Conservation (phyloP, 2,113 vertebrate species). For the Oryzias curvinotus region DNA sequence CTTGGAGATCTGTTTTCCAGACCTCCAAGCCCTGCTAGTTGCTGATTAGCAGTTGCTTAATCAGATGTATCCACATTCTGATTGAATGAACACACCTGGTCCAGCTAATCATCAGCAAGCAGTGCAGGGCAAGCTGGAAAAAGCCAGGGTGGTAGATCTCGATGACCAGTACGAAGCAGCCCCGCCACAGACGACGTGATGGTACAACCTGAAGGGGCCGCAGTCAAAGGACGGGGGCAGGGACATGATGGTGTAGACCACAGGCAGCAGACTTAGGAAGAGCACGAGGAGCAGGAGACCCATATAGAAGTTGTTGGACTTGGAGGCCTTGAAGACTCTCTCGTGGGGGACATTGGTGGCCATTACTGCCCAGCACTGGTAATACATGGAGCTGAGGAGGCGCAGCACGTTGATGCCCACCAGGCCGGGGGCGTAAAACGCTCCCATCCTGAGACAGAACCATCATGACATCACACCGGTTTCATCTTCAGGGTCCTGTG, state of each 20-base stretch:
- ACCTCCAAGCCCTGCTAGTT: too few species aligned
- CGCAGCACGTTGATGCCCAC: slow-evolving; percentile 97
- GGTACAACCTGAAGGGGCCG: slow-evolving; percentile 88
- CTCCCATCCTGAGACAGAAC: slow-evolving; percentile 85
- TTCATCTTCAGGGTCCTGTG: too few species aligned
- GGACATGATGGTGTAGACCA: slow-evolving; percentile 97
- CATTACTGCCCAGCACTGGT: slow-evolving; percentile 99
- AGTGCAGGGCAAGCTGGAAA: too few species aligned
- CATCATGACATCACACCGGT: too few species aligned
- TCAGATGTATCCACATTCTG: too few species aligned
- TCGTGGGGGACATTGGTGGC: slow-evolving; percentile 94
- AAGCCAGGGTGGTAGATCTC: too few species aligned
- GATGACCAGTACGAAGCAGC: too few species aligned
- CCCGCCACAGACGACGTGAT: too few species aligned
- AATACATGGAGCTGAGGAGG: slow-evolving; percentile 97
- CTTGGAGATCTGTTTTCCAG: too few species aligned
- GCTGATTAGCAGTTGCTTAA: too few species aligned
- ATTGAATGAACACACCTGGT: too few species aligned
- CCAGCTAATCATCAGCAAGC: too few species aligned
- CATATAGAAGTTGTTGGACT: slow-evolving; percentile 99
- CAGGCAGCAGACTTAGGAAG: slow-evolving; percentile 93
- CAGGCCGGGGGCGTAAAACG: slow-evolving; percentile 94
- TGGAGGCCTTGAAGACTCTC: slow-evolving; percentile 96
- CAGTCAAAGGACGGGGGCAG: slow-evolving; percentile 97
- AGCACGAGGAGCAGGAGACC: slow-evolving; percentile 94